Conservation (phyloP, 2,888 invertebrate genomes). For the Tiphia femorata region DNA sequence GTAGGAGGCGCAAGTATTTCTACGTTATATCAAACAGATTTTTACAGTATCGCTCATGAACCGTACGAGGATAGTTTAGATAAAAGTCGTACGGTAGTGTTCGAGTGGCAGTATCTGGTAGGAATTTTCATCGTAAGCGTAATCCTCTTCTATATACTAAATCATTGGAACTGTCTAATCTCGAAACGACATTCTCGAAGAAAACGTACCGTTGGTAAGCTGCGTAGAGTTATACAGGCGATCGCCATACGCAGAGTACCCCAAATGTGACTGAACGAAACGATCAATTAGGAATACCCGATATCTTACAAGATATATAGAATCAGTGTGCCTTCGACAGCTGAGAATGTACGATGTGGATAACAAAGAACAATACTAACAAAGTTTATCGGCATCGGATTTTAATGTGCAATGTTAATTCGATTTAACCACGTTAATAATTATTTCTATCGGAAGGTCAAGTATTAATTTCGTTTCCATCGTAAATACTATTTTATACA, state of each 20-base stretch:
- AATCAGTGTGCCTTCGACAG: too few relatives aligned
- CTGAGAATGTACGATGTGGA: too few relatives aligned
- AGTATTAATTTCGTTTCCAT: too few relatives aligned
- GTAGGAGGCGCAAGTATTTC: conserved; percentile 45
- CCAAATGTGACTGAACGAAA: conserved; percentile 53
- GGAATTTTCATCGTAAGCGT: conserved; percentile 44
- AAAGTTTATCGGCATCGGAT: too few relatives aligned
- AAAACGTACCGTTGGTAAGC: conserved; percentile 59
- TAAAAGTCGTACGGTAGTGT: conserved; percentile 23
- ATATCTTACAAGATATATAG: too few relatives aligned
- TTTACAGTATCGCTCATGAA: conserved; percentile 29
- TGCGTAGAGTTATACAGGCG: conserved; percentile 65
- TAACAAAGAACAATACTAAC: too few relatives aligned
- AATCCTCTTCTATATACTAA: conserved; percentile 52
- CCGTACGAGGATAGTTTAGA: conserved; percentile 25
- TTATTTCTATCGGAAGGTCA: too few relatives aligned
- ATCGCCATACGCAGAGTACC: conserved; percentile 64
- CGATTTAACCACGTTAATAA: too few relatives aligned
- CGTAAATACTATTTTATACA: too few relatives aligned
- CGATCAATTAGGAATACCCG: too few relatives aligned
- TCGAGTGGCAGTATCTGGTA: conserved; percentile 50
- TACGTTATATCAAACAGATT: conserved; percentile 35
- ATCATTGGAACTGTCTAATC: conserved; percentile 54
- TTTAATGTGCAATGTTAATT: too few relatives aligned
- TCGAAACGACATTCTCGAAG: conserved; percentile 59